These are phyloP conservation scores for Cetonia aurata DNA, from an alignment of 2,888 invertebrate genomes.

Conservation along the genomic window DNA sequence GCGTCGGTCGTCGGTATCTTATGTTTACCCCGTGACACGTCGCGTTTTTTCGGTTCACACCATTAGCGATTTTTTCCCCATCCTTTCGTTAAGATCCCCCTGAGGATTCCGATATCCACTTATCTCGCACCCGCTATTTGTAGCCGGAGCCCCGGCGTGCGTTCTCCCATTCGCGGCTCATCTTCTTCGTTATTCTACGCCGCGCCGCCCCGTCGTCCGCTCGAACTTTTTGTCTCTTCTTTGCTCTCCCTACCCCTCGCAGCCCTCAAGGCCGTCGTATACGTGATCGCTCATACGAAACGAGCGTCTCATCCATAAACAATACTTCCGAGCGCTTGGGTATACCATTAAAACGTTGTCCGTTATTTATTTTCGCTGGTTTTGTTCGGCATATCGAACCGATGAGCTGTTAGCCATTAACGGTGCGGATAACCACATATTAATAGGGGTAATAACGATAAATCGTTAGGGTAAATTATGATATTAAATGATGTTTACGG, in stretches of 20 bases:
- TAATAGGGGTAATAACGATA: background rate
- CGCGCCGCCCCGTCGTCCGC: constrained; percentile 4
- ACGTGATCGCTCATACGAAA: constrained; percentile 35
- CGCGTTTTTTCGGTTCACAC: constrained; percentile 38
- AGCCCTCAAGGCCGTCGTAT: background rate
- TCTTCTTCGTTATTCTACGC: constrained; percentile 1
- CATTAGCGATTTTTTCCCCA: constrained; percentile 37
- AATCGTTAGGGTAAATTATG: background rate
- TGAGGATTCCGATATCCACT: constrained; percentile 39
- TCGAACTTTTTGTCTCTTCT: constrained; percentile 23
- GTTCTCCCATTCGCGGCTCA: constrained; percentile 15
- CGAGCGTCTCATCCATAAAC: constrained; percentile 33
- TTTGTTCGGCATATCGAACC: background rate
- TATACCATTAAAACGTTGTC: constrained; percentile 30
- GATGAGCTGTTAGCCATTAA: constrained; percentile 8
- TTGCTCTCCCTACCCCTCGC: background rate
- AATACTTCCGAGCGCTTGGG: constrained; percentile 18
- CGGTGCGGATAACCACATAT: background rate
- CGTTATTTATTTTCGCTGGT: constrained; percentile 19
- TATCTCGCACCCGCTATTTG: constrained; percentile 40
- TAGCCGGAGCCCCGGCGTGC: constrained; percentile 12
- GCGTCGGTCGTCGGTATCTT: constrained; percentile 19
- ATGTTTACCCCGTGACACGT: constrained; percentile 32
- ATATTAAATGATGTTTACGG: background rate
- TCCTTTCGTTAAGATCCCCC: constrained; percentile 35